A percentile compares a stretch with the other conserved stretches of the same genome.
Conservation (phyloP, 2,113 vertebrate genomes). For the Phalacrocorax brasilianus region DNA sequence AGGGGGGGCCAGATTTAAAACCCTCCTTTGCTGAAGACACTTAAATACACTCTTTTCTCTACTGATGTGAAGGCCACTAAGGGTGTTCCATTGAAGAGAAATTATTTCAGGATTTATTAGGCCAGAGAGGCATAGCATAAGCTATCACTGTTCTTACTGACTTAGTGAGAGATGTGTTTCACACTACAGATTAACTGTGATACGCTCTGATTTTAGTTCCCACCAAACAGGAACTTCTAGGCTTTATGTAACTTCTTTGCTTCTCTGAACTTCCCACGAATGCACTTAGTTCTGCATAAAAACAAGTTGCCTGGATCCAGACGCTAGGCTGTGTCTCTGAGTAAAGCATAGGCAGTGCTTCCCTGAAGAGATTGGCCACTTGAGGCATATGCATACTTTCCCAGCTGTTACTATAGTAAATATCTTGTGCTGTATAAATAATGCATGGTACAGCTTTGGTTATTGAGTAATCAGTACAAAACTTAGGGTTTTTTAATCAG, state of each 20-base stretch:
- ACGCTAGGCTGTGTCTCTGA: too few relatives aligned
- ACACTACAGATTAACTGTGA: background rate
- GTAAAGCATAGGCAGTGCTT: background rate
- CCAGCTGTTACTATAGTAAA: background rate
- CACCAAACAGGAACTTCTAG: background rate
- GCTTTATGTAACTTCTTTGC: background rate
- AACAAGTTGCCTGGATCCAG: background rate
- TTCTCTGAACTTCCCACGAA: background rate
- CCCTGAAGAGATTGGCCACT: background rate
- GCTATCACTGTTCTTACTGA: background rate
- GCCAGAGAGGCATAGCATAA: background rate
- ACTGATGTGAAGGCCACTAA: background rate
- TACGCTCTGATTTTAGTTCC: background rate
- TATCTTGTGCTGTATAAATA: background rate
- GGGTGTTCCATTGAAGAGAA: background rate
- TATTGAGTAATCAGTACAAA: background rate
- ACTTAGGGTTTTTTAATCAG: background rate
- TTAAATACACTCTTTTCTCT: background rate
- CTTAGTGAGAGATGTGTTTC: background rate
- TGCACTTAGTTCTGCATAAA: background rate
- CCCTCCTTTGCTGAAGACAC: background rate
- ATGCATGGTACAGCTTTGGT: background rate
- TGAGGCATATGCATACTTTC: background rate
- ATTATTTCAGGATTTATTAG: background rate
- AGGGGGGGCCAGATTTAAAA: background rate